These are phyloP conservation scores for Alectoris magna DNA, from an alignment of 2,797 vertebrate species.

Conservation along the genomic window DNA sequence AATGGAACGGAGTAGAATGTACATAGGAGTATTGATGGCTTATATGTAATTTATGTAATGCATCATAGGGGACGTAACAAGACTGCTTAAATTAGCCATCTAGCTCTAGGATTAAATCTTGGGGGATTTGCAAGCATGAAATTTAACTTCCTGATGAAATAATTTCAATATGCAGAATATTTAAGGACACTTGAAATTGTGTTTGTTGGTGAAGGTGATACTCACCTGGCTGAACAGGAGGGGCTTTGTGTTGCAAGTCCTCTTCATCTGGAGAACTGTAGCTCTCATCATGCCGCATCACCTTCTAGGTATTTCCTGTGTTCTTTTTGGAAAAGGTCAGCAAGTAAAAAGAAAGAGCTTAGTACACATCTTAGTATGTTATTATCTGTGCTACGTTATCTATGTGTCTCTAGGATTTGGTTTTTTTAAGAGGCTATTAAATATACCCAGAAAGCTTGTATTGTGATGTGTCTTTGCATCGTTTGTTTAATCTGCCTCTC, in stretches of 20 bases:
- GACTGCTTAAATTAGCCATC: not conserved
- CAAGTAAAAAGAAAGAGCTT: not conserved
- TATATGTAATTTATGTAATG: not conserved
- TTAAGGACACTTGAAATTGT: not conserved
- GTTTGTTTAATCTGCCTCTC: not conserved
- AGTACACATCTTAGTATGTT: not conserved
- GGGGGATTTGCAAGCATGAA: not conserved
- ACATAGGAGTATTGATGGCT: not conserved
- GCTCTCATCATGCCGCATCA: not conserved
- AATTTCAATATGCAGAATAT: not conserved
- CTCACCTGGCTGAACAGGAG: not conserved
- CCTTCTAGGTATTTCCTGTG: slow-evolving; percentile 31
- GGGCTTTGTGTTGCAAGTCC: not conserved
- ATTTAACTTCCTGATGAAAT: not conserved
- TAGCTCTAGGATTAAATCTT: not conserved
- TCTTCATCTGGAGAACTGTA: not conserved
- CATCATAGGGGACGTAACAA: not conserved
- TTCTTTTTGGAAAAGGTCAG: not conserved
- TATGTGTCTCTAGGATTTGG: not conserved
- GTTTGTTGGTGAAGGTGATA: not conserved
- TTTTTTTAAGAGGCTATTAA: not conserved
- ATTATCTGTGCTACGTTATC: not conserved
- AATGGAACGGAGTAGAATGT: not conserved
- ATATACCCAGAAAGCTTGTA: not conserved
- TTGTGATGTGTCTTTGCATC: not conserved